These are phyloP conservation scores for Carposina sasakii DNA, from an alignment of 1,140 invertebrate genomes.

Conservation along the genomic window DNA sequence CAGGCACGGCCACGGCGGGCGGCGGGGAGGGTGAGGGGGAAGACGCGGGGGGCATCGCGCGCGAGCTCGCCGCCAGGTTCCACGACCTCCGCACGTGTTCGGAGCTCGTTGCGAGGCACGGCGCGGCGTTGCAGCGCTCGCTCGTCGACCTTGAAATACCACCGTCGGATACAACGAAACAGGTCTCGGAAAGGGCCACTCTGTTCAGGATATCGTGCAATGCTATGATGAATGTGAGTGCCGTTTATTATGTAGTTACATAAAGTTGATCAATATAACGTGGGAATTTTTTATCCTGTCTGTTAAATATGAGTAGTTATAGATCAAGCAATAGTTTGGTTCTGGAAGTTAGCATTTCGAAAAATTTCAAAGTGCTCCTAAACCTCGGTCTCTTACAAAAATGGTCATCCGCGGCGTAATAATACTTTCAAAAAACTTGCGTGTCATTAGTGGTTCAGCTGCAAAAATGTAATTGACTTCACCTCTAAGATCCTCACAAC, in stretches of 20 bases:
- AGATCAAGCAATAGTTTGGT: no score
- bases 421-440: no score
- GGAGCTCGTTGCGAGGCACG: slow-evolving; percentile 92
- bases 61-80: slow-evolving; percentile 76
- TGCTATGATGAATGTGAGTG: slow-evolving; percentile 95
- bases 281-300: no score
- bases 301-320: no score
- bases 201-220: slow-evolving; percentile 95
- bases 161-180: slow-evolving; percentile 74
- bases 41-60: slow-evolving; percentile 74
- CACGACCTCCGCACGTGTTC: slow-evolving; percentile 93
- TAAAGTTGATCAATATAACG: no score
- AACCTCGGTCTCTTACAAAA: no score
- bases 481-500: no score
- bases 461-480: no score
- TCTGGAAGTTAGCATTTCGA: no score
- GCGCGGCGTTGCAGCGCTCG: slow-evolving; percentile 85
- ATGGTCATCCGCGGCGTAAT: no score
- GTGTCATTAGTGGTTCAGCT: no score
- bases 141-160: slow-evolving; percentile 86
- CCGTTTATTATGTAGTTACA: slow-evolving; percentile 2
- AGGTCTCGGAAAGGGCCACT: slow-evolving; percentile 91
- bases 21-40: slow-evolving; percentile 55
- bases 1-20: slow-evolving; percentile 44
- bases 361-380: no score